Conservation (phyloP, 2,888 invertebrate genomes). For the Microctonus aethiopoides region DNA sequence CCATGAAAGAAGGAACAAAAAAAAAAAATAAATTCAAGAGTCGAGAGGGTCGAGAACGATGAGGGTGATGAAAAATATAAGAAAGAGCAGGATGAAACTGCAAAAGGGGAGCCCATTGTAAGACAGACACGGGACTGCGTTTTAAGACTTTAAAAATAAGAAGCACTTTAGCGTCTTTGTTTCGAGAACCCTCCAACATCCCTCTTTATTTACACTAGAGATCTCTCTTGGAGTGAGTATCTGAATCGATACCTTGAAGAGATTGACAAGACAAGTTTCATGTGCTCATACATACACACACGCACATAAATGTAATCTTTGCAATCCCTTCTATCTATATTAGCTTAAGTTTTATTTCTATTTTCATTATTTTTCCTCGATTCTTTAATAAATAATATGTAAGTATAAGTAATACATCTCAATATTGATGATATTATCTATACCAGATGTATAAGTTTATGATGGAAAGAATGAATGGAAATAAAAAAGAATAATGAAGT, state of each 20-base stretch:
- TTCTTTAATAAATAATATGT: too few species aligned
- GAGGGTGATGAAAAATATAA: slow-evolving; percentile 10
- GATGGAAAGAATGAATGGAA: too few species aligned
- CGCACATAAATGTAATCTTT: too few species aligned
- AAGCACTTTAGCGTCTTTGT: slow-evolving; percentile 49
- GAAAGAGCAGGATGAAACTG: slow-evolving; percentile 9
- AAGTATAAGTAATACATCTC: too few species aligned
- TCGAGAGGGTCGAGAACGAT: slow-evolving; percentile 20
- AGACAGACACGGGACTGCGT: slow-evolving; percentile 32
- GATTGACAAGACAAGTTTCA: not conserved
- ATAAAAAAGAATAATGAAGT: too few species aligned
- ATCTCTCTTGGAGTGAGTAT: slow-evolving; percentile 28
- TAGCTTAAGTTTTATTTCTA: not conserved
- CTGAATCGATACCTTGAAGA: slow-evolving; percentile 21
- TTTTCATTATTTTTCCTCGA: not conserved
- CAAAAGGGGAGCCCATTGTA: slow-evolving; percentile 6
- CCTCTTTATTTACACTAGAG: slow-evolving; percentile 41
- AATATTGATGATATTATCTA: too few species aligned
- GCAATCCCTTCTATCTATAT: not conserved
- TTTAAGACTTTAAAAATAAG: slow-evolving; percentile 50
- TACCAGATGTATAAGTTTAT: too few species aligned
- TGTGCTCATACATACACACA: too few species aligned
- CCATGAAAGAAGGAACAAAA: not conserved
- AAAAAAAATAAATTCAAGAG: slow-evolving; percentile 1
- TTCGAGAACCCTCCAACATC: slow-evolving; percentile 42